Percentiles rank a stretch among this genome's conserved stretches.
Evolutionary conservation across 2,113 vertebrate species (phyloP).

Genomic region (Tympanuchus pallidicinctus): DNA sequence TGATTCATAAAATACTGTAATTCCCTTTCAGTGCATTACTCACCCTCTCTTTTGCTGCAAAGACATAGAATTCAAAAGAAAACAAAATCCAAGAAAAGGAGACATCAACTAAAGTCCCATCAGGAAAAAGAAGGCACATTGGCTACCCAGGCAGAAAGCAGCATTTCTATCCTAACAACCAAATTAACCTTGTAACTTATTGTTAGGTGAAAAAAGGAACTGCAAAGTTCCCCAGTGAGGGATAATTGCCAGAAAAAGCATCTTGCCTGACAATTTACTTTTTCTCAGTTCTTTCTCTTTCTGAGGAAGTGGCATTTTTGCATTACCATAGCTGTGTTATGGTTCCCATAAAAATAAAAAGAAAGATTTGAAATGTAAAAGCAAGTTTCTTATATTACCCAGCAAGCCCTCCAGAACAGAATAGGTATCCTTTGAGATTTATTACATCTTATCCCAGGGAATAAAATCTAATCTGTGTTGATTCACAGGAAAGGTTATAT

Average conservation of each 20-base stretch:
- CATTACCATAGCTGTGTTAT: neutral
- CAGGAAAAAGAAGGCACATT: neutral
- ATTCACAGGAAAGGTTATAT: neutral
- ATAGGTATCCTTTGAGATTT: neutral
- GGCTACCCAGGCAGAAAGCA: neutral
- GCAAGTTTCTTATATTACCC: neutral
- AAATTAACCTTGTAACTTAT: neutral
- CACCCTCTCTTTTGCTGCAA: neutral
- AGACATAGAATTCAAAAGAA: neutral
- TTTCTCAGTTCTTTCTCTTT: neutral
- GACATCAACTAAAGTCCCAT: neutral
- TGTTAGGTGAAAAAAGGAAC: constrained; percentile 19
- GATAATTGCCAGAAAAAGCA: neutral
- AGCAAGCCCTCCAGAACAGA: neutral
- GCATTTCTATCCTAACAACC: neutral
- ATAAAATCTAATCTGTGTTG: neutral
- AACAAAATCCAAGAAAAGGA: constrained; percentile 1
- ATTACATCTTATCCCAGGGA: neutral
- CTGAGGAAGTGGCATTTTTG: neutral
- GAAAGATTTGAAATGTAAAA: neutral
- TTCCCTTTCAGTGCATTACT: neutral
- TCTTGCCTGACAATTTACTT: neutral
- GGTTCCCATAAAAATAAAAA: neutral
- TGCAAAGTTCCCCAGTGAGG: neutral
- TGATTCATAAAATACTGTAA: constrained; percentile 38